These are phyloP conservation scores for Drosophila neocordata DNA, from an alignment of 1,140 invertebrate species.

Conservation along the genomic window DNA sequence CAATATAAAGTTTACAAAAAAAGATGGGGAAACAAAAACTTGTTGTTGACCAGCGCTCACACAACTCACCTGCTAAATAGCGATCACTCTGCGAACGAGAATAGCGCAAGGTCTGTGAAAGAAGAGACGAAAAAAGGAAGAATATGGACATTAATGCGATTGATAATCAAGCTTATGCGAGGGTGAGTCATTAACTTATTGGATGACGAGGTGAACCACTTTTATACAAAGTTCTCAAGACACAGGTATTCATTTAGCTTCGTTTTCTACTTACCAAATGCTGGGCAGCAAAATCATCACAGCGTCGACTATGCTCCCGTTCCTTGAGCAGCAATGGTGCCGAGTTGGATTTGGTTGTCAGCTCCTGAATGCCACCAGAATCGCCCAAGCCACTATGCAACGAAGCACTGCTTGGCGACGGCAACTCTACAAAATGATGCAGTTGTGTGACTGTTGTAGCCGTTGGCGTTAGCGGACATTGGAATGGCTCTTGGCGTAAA, in stretches of 20 bases:
- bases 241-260: too few relatives aligned
- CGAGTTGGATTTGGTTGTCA: constrained; percentile 81
- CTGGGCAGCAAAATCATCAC: constrained; percentile 75
- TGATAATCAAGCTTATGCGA: constrained; percentile 54
- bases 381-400: constrained; percentile 73
- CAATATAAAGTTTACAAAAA: neutral
- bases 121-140: constrained; percentile 25
- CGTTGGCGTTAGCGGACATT: constrained; percentile 67
- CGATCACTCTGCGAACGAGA: constrained; percentile 84
- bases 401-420: constrained; percentile 80
- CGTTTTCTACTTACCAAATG: constrained; percentile 73
- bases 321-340: constrained; percentile 79
- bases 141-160: constrained; percentile 53
- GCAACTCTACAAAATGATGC: constrained; percentile 75
- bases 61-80: constrained; percentile 84
- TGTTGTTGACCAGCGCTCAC: constrained; percentile 32
- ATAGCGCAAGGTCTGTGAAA: constrained; percentile 77
- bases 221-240: too few relatives aligned
- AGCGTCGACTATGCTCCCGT: constrained; percentile 62
- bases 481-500: constrained; percentile 76
- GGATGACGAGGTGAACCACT: too few relatives aligned
- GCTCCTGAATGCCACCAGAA: constrained; percentile 73
- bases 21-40: constrained; percentile 53
- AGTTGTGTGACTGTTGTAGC: constrained; percentile 42
- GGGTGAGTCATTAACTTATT: constrained; percentile 24